Percentiles rank a stretch among this genome's conserved stretches.
Conservation (phyloP, 2,113 vertebrate genomes). For the Serinus canaria region DNA sequence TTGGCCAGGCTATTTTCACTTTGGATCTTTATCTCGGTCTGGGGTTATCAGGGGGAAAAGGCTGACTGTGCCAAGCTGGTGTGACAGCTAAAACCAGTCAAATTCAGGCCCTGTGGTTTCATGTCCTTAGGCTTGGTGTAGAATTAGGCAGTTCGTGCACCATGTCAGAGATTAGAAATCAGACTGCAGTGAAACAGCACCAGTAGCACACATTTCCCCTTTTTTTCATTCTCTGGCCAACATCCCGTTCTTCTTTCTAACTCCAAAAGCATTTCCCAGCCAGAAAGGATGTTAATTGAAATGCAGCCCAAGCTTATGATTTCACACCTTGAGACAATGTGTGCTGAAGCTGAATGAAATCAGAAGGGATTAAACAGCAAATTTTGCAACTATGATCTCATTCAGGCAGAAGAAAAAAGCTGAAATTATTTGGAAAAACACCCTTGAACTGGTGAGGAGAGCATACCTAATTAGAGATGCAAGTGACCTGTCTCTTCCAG, state of each 20-base stretch:
- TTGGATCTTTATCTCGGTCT: neutral
- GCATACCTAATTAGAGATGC: fast-evolving
- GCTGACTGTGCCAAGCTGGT: neutral
- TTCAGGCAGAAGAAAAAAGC: neutral
- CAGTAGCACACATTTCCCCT: neutral
- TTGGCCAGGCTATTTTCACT: neutral
- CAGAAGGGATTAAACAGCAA: neutral
- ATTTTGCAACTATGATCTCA: neutral
- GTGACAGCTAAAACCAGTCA: neutral
- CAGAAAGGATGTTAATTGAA: neutral
- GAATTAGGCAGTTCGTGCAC: neutral
- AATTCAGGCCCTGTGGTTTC: neutral
- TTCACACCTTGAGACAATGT: neutral
- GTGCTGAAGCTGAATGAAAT: neutral
- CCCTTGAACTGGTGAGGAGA: neutral
- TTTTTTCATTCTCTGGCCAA: neutral
- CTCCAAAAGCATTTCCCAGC: neutral
- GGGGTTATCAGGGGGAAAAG: neutral
- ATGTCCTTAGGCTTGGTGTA: neutral
- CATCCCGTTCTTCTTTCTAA: neutral
- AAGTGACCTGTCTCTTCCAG: neutral
- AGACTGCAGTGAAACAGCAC: neutral
- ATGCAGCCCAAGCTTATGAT: neutral
- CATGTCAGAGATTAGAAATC: neutral
- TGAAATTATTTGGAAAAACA: neutral